Evolutionary conservation across 92 coral and sea anemone genomes (phyloP), one percentile per base, ranked within the genome.

Genomic region (Porites cylindrica): DNA sequence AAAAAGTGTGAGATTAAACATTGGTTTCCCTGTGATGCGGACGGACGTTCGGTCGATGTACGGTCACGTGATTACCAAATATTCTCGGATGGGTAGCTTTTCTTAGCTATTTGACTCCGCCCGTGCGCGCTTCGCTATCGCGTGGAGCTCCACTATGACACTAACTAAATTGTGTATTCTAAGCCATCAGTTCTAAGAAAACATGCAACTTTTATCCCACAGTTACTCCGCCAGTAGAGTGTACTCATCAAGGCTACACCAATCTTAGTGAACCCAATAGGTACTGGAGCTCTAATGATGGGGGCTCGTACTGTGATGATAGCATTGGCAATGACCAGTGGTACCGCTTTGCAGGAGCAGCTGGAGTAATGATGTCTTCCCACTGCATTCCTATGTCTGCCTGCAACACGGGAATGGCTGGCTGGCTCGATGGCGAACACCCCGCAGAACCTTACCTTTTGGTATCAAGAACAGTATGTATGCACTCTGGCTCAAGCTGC

Each of bases 321-420:
- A 0, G 10, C 13, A 10, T 4, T 1, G 61, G 17, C 14, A 56
- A 56, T 14, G 16, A 68, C 18, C 68, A 70, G 32, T 84, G 88
- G 88, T 84, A 84, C 50, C 88, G 81, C 12, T 84, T 84, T 26
- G 50, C 10, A 1, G 88, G 88, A 18, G 81, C 43, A 0, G 88
- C 88, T 62, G 88, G 88, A 0, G 66, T 4, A 52, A 84, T 84
- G 88, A 75, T 84, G 81, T 71, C 88, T 26, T 29, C 81, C 29
- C 58, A 84, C 50, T 84, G 88, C 26, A 76, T 84, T 24, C 88
- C 88, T 3, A 20, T 21, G 7, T 2, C 1, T 10, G 20, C 74
- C n/a, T 84, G 88, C 32, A 84, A 84, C 56, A 63, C 81, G 1
- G 17, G 72, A 1, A 26, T 17, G 52, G 52, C 81, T 0, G 72